A percentile compares a stretch with the other conserved stretches of the same genome.
These are phyloP conservation scores for Proteles cristata DNA, from an alignment of 2,113 vertebrate genomes.

Conservation along the genomic window DNA sequence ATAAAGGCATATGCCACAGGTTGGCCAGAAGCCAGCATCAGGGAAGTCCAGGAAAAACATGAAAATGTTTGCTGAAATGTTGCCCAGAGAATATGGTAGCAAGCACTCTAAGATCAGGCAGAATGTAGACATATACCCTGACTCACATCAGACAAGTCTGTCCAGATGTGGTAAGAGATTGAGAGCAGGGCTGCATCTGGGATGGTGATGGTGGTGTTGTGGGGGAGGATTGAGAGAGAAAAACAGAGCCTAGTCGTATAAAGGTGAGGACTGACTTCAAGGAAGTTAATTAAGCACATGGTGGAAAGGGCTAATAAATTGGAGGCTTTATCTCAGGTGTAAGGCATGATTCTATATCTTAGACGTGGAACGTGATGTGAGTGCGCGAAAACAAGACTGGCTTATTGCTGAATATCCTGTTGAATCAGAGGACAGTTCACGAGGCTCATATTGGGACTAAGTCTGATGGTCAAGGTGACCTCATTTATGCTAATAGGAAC, in stretches of 20 bases:
- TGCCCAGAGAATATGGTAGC: not conserved
- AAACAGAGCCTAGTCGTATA: not conserved
- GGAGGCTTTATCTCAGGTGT: not conserved
- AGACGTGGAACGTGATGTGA: not conserved
- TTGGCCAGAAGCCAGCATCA: not conserved
- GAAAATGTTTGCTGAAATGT: not conserved
- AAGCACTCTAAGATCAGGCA: not conserved
- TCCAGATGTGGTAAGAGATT: not conserved
- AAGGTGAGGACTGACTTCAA: not conserved
- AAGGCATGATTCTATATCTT: not conserved
- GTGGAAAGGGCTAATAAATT: not conserved
- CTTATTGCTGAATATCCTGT: not conserved
- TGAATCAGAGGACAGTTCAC: not conserved
- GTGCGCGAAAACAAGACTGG: not conserved
- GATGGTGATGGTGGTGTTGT: not conserved
- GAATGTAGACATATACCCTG: not conserved
- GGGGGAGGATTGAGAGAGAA: not conserved
- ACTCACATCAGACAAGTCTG: not conserved
- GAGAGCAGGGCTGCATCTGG: not conserved
- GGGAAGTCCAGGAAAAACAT: not conserved
- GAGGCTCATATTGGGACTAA: not conserved
- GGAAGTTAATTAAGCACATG: not conserved
- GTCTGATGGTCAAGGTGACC: not conserved
- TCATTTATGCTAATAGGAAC: not conserved
- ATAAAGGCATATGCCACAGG: not conserved